These are phyloP conservation scores for Tromatobia lineatoria DNA, from an alignment of 2,888 invertebrate species.

Conservation along the genomic window DNA sequence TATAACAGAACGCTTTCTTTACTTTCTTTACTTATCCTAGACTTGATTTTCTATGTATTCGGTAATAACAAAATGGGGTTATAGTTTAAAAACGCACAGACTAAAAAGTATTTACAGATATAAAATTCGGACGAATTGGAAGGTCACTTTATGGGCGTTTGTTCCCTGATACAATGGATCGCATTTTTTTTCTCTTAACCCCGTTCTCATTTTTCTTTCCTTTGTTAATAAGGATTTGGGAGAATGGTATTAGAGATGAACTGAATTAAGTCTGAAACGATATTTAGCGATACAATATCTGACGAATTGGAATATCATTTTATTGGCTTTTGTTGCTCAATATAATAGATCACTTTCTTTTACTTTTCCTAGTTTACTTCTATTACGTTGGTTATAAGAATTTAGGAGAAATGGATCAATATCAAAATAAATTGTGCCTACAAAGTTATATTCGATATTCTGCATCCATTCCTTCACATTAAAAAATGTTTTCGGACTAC, in stretches of 20 bases:
- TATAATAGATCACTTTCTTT: background rate
- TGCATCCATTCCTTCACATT: too few species aligned
- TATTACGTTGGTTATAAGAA: too few species aligned
- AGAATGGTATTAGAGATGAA: too few species aligned
- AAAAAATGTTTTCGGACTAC: too few species aligned
- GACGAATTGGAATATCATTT: background rate
- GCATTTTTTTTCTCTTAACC: background rate
- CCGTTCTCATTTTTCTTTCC: background rate
- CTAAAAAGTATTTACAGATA: conserved; percentile 17
- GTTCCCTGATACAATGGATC: background rate
- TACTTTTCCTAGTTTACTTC: too few species aligned
- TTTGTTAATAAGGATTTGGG: background rate
- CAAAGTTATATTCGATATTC: too few species aligned
- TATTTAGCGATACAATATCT: conserved; percentile 28
- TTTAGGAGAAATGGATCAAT: too few species aligned
- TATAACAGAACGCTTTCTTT: background rate
- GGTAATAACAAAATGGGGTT: background rate
- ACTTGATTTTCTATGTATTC: background rate
- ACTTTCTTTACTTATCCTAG: background rate
- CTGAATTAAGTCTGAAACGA: too few species aligned
- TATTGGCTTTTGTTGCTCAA: background rate
- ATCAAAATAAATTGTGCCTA: too few species aligned
- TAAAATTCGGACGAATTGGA: background rate
- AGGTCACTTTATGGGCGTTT: background rate
- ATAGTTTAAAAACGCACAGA: too few species aligned